Evolutionary conservation across 2,113 vertebrate genomes (phyloP), one percentile per base, ranked within the genome.

Genomic region (Dicaeum eximium): DNA sequence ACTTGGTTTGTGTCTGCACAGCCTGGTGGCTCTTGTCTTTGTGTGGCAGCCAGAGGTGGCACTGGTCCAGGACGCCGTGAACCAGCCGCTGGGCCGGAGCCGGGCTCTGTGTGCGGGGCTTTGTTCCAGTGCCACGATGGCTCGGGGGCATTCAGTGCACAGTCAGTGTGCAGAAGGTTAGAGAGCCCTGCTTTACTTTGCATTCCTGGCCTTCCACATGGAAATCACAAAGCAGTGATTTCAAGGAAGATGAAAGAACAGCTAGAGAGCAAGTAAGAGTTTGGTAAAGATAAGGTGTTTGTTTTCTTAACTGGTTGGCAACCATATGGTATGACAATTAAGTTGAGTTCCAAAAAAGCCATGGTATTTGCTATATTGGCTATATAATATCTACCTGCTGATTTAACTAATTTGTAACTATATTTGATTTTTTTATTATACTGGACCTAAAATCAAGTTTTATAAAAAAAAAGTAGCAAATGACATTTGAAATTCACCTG

Each of bases 151-250:
- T 25, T 84, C 27, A 2, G 27, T 22, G 73, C 6, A 2, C 13
- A 6, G 6, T 22, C 8, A 24, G 2, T 66, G 0, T 12, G 60
- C 37, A 37, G 7, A 28, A 56, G 14, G n/a, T 13, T 25, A 1
- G 8, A 40, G 20, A 38, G 50, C 6, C 8, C 1, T 42, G 2
- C 18, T 57, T 16, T 40, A 50, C 56, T 45, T 27, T 11, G 35
- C 15, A 0, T 65, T 69, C 25, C 42, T 50, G 33, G 0, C 10
- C 33, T 73, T 44, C 14, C 31, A 0, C 62, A 2, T 15, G 24
- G 40, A 88, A 58, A 62, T 57, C 10, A 3, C 13, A 27, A n/a
- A 45, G 27, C 13, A 17, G 8, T 4, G 3, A 10, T 44, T 45
- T 20, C 10, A 28, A 54, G 24, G 53, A 14, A 73, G 8, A 14